Evolutionary conservation across 2,797 vertebrate genomes (phyloP).

Genomic region (Manis pentadactyla): DNA sequence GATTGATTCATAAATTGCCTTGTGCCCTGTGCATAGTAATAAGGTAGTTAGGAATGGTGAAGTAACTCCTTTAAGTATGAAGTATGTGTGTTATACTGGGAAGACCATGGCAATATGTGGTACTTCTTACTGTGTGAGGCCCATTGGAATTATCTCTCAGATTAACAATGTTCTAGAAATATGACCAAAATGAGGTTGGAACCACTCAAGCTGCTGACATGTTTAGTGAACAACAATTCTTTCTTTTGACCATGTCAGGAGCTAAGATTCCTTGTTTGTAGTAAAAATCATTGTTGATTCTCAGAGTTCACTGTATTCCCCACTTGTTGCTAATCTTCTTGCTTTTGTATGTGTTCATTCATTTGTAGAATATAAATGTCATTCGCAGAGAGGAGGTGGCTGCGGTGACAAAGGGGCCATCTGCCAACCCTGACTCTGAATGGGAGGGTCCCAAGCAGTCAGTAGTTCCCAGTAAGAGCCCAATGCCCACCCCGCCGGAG

Average conservation of each 20-base stretch:
- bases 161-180: neutral
- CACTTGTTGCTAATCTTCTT: slow-evolving; percentile 83
- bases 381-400: slow-evolving; percentile 86
- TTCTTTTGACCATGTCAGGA: slow-evolving; percentile 20
- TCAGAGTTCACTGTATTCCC: slow-evolving; percentile 31
- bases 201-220: neutral
- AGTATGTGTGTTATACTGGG: neutral
- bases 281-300: slow-evolving; percentile 62
- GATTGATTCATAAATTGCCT: neutral
- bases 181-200: neutral
- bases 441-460: slow-evolving; percentile 83
- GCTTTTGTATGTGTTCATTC: slow-evolving; percentile 86
- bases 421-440: slow-evolving; percentile 79
- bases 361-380: slow-evolving; percentile 88
- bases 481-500: slow-evolving; percentile 71
- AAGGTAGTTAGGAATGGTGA: slow-evolving; percentile 32
- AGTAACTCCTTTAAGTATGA: neutral
- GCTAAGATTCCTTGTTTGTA: slow-evolving; percentile 49
- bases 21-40: neutral
- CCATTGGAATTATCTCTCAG: slow-evolving; percentile 22
- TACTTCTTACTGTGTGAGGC: neutral
- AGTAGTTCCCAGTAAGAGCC: slow-evolving; percentile 84
- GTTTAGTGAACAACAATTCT: slow-evolving; percentile 5
- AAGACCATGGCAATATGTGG: neutral
- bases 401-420: slow-evolving; percentile 83